A percentile compares a stretch with the other conserved stretches of the same genome.
Conservation (phyloP, 2,888 invertebrate genomes). For the Chrysolina oricalcia region DNA sequence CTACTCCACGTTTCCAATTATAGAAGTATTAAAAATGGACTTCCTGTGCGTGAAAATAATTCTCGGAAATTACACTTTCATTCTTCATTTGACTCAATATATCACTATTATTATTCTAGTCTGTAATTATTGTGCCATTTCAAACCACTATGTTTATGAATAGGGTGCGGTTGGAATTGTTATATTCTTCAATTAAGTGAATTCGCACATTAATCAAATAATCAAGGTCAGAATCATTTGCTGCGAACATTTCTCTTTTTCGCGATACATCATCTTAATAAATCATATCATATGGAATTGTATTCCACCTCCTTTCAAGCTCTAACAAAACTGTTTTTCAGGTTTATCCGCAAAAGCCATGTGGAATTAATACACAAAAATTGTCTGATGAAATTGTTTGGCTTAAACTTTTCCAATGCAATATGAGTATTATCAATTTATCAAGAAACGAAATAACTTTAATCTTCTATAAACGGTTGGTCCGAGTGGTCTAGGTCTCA, state of each 20-base stretch:
- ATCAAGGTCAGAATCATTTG: neutral
- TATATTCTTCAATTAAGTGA: neutral
- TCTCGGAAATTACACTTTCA: constrained; percentile 34
- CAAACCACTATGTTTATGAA: neutral
- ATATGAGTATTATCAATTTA: too few species aligned
- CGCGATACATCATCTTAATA: neutral
- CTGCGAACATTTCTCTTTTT: neutral
- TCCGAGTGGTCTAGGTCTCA: too few species aligned
- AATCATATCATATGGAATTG: too few species aligned
- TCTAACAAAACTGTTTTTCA: too few species aligned
- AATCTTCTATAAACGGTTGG: too few species aligned
- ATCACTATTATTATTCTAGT: constrained; percentile 37
- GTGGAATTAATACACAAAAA: too few species aligned
- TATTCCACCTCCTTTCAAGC: too few species aligned
- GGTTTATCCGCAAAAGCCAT: too few species aligned
- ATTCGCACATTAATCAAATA: neutral
- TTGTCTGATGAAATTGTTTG: too few species aligned
- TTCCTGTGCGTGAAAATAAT: constrained; percentile 36
- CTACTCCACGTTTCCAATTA: constrained; percentile 7
- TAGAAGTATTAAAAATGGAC: constrained; percentile 36
- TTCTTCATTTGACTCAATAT: constrained; percentile 38
- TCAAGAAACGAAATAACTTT: too few species aligned
- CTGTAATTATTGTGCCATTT: constrained; percentile 28
- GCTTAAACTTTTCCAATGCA: too few species aligned
- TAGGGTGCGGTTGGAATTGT: neutral